These are phyloP conservation scores for Tupaia chinensis DNA, from an alignment of 2,113 vertebrate species.

Conservation along the genomic window DNA sequence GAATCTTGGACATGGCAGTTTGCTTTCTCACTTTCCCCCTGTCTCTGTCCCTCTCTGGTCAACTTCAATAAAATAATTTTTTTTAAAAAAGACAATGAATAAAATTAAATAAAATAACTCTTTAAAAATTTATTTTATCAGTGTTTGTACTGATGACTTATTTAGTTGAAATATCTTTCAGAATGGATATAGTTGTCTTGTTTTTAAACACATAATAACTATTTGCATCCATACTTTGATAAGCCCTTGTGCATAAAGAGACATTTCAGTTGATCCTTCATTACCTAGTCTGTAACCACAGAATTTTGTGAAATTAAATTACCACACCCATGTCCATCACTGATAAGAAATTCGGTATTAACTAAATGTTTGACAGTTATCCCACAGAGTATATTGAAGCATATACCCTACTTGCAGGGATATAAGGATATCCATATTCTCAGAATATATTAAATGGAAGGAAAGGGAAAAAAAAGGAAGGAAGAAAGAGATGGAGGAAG, in stretches of 20 bases:
- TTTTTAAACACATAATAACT: not conserved
- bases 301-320: slow-evolving; percentile 20
- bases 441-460: too few species aligned
- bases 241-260: not conserved
- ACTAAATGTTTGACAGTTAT: not conserved
- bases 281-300: not conserved
- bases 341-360: not conserved
- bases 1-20: too few species aligned
- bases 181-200: not conserved
- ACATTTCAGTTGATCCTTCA: not conserved
- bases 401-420: not conserved
- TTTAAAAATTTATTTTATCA: not conserved
- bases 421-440: not conserved
- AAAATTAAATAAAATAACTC: too few species aligned
- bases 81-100: too few species aligned
- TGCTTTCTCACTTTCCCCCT: too few species aligned
- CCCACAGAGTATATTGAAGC: not conserved
- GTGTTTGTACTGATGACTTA: not conserved
- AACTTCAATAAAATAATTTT: too few species aligned
- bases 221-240: not conserved
- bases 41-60: too few species aligned
- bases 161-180: not conserved
- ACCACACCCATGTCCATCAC: not conserved
- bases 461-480: not conserved
- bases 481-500: not conserved